Evolutionary conservation across 2,113 vertebrate species (phyloP), one percentile per base, ranked within the genome.

Genomic region (Camelus bactrianus): DNA sequence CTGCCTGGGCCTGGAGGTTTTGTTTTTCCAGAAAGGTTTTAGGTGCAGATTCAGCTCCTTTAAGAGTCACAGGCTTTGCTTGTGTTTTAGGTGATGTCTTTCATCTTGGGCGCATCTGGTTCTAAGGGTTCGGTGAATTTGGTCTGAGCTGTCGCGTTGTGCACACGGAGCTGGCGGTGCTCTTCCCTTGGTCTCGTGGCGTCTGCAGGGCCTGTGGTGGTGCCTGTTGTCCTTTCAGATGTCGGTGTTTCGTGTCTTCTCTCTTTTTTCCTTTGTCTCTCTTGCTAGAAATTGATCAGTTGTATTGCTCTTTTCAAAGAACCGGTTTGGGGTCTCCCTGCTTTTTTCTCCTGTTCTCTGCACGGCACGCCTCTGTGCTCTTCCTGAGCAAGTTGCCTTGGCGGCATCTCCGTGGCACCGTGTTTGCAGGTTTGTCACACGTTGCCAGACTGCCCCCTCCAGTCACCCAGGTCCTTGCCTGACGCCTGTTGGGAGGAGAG

Each of bases 141-240:
- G 91, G 13, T n/a, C 26, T 26, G 4, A 14, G 64, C 8, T 8
- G 67, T 32, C 28, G 52, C 4, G 3, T 46, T 4, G 1, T 6
- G 12, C 22, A 0, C 4, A 2, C 3, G 15, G 56, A 12, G 9
- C 1, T 48, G 9, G 1, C 6, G 28, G 11, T 24, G 0, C 46
- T 16, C 0, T 3, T 4, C n/a, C 24, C 15, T 3, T 26, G 13
- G 11, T 28, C n/a, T 65, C 3, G 20, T 14, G 26, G 3, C 13
- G 26, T 12, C 72, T 8, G 35, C 4, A 5, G 60, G 82, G 2
- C 5, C 81, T 69, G 54, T 24, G 5, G n/a, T 9, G 16, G 16
- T 5, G 35, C 58, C 32, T 15, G 6, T 65, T n/a, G 15, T 46
- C 38, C 42, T 82, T 32, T 69, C 12, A 17, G 28, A 5, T 38